Percentiles rank a stretch among this genome's conserved stretches.
These are phyloP conservation scores for Merodon equestris DNA, from an alignment of 2,888 invertebrate species.

Conservation along the genomic window DNA sequence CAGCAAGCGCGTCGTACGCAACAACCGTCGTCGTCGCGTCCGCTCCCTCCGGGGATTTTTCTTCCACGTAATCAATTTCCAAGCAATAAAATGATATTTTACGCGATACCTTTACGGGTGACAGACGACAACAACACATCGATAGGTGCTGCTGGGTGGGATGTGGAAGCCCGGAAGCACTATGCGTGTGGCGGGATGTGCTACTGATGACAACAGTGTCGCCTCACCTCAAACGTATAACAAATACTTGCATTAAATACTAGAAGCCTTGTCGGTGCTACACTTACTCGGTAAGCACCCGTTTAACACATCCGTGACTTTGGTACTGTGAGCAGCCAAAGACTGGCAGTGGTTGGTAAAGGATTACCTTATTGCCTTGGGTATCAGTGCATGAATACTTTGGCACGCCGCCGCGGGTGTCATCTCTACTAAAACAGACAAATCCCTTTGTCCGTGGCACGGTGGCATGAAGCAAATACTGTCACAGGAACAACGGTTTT, in stretches of 20 bases:
- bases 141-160: too few relatives aligned
- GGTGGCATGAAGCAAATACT: too few relatives aligned
- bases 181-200: neutral
- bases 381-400: too few relatives aligned
- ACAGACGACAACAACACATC: constrained; percentile 25
- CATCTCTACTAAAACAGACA: too few relatives aligned
- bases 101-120: constrained; percentile 53
- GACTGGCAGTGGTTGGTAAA: too few relatives aligned
- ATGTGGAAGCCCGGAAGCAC: neutral
- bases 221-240: constrained; percentile 2
- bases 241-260: constrained; percentile 31
- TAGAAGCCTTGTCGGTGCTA: constrained; percentile 48
- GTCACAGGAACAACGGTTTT: too few relatives aligned
- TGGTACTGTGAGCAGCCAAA: too few relatives aligned
- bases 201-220: constrained; percentile 17
- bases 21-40: too few relatives aligned
- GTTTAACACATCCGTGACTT: too few relatives aligned
- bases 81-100: constrained; percentile 66
- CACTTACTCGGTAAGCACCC: constrained; percentile 29
- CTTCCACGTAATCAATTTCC: constrained; percentile 65
- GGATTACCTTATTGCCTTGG: too few relatives aligned
- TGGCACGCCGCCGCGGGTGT: too few relatives aligned
- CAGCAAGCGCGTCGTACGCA: neutral
- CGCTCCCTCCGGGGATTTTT: constrained; percentile 15
- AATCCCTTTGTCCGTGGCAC: too few relatives aligned